phyloP scores from a whole-genome alignment of 1,140 invertebrate genomes.

The Diachasma alloeum region DNA sequence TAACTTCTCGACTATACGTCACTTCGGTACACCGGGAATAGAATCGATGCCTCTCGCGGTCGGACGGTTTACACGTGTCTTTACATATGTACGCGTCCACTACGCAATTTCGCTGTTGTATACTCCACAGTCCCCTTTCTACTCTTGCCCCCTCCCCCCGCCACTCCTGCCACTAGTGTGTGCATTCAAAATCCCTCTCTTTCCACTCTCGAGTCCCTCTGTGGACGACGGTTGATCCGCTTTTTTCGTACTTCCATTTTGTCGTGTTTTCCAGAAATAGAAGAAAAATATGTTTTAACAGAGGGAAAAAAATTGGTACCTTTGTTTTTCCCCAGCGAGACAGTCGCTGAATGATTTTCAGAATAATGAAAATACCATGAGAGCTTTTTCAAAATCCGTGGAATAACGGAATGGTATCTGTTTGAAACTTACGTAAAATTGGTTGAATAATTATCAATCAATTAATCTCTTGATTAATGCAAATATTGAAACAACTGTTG shows the following conservation, averaged over 20 bases:
- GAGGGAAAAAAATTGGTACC: not conserved
- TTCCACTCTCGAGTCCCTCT: not conserved
- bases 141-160: not conserved
- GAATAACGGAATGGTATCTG: too few relatives aligned
- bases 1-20: constrained; percentile 9
- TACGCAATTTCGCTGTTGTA: constrained; percentile 3
- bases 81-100: not conserved
- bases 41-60: constrained; percentile 5
- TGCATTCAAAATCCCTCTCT: not conserved
- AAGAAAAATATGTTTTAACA: not conserved
- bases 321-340: not conserved
- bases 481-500: not conserved
- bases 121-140: not conserved
- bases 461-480: too few relatives aligned
- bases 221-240: not conserved
- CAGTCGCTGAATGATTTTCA: not conserved
- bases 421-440: too few relatives aligned
- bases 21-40: not conserved
- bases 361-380: not conserved
- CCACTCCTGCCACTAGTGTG: not conserved
- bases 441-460: too few relatives aligned
- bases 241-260: not conserved
- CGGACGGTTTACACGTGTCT: constrained; percentile 8
- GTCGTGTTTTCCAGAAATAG: not conserved
- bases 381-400: not conserved